Conservation (phyloP, 2,113 vertebrate species). For the Plectropomus leopardus region DNA sequence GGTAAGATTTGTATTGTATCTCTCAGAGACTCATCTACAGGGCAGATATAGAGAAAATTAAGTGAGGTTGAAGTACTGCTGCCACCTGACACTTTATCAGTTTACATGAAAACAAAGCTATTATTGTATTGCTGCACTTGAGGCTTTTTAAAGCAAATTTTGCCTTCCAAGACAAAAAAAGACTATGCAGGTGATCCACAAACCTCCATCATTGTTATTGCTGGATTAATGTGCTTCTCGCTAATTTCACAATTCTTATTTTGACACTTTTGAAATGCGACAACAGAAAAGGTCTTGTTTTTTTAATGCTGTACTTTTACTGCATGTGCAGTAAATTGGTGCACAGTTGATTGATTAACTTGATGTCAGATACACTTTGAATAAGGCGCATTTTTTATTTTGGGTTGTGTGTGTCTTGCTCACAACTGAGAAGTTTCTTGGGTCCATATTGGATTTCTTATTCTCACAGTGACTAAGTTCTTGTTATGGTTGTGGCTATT, state of each 20-base stretch:
- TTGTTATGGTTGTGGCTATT: slow-evolving; percentile 43
- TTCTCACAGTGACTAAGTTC: slow-evolving; percentile 24
- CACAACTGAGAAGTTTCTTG: slow-evolving; percentile 65
- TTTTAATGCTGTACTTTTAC: slow-evolving; percentile 10
- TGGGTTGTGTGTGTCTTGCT: slow-evolving; percentile 49
- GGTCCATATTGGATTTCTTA: slow-evolving; percentile 81
- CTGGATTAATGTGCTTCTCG: neutral
- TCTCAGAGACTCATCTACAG: neutral
- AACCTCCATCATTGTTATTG: slow-evolving; percentile 7
- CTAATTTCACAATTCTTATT: slow-evolving; percentile 20
- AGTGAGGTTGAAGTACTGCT: slow-evolving; percentile 11
- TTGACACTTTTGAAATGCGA: slow-evolving; percentile 10
- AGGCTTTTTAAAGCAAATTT: slow-evolving; percentile 17
- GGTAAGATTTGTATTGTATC: neutral
- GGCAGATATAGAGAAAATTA: no score
- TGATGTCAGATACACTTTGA: slow-evolving; percentile 23
- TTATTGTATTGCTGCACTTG: slow-evolving; percentile 22
- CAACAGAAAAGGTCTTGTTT: neutral
- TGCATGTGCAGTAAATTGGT: slow-evolving; percentile 36
- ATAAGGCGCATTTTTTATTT: slow-evolving; percentile 36
- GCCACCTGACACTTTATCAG: slow-evolving; percentile 3
- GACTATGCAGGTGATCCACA: slow-evolving; percentile 53
- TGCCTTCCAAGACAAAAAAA: slow-evolving; percentile 29
- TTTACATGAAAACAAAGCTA: slow-evolving; percentile 19
- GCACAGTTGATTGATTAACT: slow-evolving; percentile 20